A percentile compares a stretch with the other conserved stretches of the same genome.
phyloP scores from a whole-genome alignment of 53 echinoderm and acorn worm genomes.

The Temnopleurus reevesii region DNA sequence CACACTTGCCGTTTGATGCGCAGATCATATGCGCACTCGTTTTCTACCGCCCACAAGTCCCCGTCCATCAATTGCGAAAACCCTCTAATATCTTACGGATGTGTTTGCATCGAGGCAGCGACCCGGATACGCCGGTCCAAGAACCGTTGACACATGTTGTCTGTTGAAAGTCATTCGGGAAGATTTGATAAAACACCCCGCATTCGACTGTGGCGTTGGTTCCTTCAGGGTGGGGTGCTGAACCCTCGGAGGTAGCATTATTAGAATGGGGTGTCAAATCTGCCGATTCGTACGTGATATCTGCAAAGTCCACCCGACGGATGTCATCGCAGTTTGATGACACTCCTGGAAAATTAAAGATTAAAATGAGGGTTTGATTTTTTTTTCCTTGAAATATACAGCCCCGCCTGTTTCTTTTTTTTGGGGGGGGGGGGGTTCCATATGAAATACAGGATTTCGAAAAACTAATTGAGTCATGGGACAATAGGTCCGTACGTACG shows the following conservation, averaged over 20 bases:
- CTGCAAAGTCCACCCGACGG: background rate
- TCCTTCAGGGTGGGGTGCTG: slow-evolving; percentile 3
- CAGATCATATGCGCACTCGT: background rate
- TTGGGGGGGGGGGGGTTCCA: too few species aligned
- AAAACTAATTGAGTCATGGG: background rate
- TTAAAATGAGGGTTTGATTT: background rate
- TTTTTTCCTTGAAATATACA: too few species aligned
- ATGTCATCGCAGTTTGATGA: background rate
- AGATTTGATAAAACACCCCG: background rate
- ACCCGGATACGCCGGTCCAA: background rate
- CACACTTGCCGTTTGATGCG: background rate
- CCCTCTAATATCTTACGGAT: background rate
- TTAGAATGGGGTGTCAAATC: background rate
- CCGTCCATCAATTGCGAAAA: background rate
- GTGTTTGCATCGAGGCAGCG: background rate
- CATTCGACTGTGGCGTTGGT: background rate
- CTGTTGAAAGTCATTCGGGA: background rate
- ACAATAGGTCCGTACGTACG: background rate
- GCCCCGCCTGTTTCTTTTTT: too few species aligned
- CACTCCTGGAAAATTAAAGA: background rate
- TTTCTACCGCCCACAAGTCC: background rate
- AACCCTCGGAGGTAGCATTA: background rate
- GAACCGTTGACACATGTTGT: background rate
- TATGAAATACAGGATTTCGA: background rate
- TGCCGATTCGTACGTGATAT: background rate